phyloP scores from a whole-genome alignment of 2,797 vertebrate species.

The Halcyon leucocephala region DNA sequence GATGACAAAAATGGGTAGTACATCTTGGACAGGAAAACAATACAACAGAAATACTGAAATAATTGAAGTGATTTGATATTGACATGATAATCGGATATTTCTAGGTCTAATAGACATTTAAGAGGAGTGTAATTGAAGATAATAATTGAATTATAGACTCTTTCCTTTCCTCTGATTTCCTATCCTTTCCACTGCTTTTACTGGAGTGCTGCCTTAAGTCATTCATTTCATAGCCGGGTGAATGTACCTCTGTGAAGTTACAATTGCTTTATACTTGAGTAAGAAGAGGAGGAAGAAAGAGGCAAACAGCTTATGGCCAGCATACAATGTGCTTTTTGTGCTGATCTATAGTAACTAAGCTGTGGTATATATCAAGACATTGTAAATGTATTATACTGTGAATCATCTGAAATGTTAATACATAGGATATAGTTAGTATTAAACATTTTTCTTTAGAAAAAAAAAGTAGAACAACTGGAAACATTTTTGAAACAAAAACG shows the following conservation, averaged over 20 bases:
- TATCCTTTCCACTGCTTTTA: not conserved
- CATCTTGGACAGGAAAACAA: constrained; percentile 33
- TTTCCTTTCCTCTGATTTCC: constrained; percentile 53
- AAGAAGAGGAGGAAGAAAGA: not conserved
- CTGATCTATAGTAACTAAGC: not conserved
- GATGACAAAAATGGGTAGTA: not conserved
- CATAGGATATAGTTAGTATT: not conserved
- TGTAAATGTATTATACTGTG: not conserved
- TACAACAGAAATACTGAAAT: constrained; percentile 49
- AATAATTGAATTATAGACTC: constrained; percentile 45
- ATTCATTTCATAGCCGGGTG: not conserved
- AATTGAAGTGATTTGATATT: constrained; percentile 48
- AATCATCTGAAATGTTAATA: not conserved
- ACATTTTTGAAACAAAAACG: not conserved
- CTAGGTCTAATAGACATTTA: constrained; percentile 45
- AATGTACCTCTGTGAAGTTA: not conserved
- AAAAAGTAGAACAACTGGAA: not conserved
- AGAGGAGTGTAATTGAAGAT: constrained; percentile 26
- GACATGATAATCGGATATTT: constrained; percentile 43
- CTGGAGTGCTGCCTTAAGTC: not conserved
- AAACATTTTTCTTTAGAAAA: not conserved
- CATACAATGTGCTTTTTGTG: not conserved
- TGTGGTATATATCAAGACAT: not conserved
- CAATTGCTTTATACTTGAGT: not conserved
- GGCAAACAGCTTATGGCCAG: not conserved